Conservation (phyloP, 1,140 invertebrate genomes). For the Acromyrmex heyeri region DNA sequence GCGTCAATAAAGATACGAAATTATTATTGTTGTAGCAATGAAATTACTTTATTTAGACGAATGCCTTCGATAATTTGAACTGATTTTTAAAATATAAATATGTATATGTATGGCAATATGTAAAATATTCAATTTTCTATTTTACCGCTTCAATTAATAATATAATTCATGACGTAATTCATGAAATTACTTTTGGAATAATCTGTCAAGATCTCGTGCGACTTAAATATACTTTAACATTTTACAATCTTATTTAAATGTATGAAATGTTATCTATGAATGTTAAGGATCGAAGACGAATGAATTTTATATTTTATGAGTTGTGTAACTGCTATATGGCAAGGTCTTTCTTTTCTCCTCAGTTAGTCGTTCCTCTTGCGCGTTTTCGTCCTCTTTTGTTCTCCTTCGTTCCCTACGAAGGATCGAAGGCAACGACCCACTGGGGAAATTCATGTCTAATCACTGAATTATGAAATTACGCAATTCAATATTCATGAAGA, state of each 20-base stretch:
- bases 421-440: slow-evolving; percentile 56
- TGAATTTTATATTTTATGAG: slow-evolving; percentile 23
- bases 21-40: neutral
- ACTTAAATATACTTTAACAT: neutral
- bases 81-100: slow-evolving; percentile 11
- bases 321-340: neutral
- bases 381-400: neutral
- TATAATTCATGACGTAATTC: neutral
- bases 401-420: neutral
- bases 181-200: neutral
- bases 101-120: neutral
- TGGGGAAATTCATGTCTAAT: slow-evolving; percentile 72
- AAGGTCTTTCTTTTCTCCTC: neutral
- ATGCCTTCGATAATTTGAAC: neutral
- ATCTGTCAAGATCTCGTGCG: neutral
- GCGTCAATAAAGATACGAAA: neutral
- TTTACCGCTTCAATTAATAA: neutral
- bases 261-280: neutral
- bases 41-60: slow-evolving; percentile 7
- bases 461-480: slow-evolving; percentile 71
- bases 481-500: slow-evolving; percentile 70
- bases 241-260: neutral
- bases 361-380: neutral
- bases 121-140: slow-evolving; percentile 5
- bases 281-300: neutral